Conservation (phyloP, 2,113 vertebrate species). For the Stegastes partitus region DNA sequence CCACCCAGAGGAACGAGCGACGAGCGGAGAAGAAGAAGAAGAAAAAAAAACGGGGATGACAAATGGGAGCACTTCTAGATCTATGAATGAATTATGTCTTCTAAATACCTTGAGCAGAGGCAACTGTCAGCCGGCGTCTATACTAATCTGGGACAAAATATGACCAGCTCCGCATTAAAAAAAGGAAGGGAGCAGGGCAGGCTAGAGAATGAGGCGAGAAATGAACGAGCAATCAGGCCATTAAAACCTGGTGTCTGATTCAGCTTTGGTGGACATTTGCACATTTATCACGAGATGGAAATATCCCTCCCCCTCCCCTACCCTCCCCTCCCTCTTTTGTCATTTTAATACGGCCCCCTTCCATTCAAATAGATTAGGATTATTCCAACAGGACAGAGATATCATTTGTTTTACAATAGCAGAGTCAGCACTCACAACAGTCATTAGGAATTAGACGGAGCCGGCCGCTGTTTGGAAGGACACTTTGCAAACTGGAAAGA, state of each 20-base stretch:
- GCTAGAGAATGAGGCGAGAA: conserved; percentile 87
- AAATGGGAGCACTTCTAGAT: conserved; percentile 93
- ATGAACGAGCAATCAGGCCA: conserved; percentile 93
- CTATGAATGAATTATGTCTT: conserved; percentile 98
- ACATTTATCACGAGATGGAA: conserved; percentile 88
- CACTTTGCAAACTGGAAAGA: conserved; percentile 49
- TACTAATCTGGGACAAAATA: conserved; percentile 97
- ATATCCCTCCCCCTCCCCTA: too few relatives aligned
- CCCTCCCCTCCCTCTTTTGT: conserved; percentile 59
- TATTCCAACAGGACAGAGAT: conserved; percentile 82
- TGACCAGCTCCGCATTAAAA: conserved; percentile 91
- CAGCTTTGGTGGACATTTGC: conserved; percentile 85
- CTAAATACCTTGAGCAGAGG: conserved; percentile 96
- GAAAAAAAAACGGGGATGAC: conserved; percentile 88
- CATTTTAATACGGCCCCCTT: conserved; percentile 79
- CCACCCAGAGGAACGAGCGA: conserved; percentile 84
- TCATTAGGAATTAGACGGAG: conserved; percentile 73
- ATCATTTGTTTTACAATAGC: conserved; percentile 81
- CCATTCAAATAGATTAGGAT: conserved; percentile 83
- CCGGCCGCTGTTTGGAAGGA: conserved; percentile 39
- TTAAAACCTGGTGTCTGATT: conserved; percentile 87
- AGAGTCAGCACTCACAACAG: conserved; percentile 71
- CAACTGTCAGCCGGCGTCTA: conserved; percentile 91
- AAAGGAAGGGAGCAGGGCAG: conserved; percentile 71
- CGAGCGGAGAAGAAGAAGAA: too few relatives aligned